Evolutionary conservation across 64 coral and sea anemone genomes (phyloP).

Genomic region (Trachythela sp.): DNA sequence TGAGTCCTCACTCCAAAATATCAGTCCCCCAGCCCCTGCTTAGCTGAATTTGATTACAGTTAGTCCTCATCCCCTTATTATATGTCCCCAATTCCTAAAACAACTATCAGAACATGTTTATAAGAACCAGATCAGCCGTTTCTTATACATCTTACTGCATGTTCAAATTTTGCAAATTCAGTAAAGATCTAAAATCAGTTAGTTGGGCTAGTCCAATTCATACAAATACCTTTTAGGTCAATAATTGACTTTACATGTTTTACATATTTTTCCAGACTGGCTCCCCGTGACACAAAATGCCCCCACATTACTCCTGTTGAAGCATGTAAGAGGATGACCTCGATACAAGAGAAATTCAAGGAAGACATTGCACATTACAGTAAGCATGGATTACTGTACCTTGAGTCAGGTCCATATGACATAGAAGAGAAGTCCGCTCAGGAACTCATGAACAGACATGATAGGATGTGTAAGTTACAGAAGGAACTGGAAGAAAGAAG

Average conservation of each 20-base stretch:
- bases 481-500: slow-evolving; percentile 61
- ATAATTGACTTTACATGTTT: neutral
- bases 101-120: no score
- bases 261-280: neutral
- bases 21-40: no score
- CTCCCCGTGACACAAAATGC: slow-evolving; percentile 31
- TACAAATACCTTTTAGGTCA: no score
- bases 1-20: no score
- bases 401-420: slow-evolving; percentile 83
- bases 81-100: no score
- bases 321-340: slow-evolving; percentile 44
- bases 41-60: no score
- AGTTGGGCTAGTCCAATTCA: no score
- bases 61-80: no score
- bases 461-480: slow-evolving; percentile 66
- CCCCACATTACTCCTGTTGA: slow-evolving; percentile 69
- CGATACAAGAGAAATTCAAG: slow-evolving; percentile 73
- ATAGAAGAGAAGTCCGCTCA: slow-evolving; percentile 83
- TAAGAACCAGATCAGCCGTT: no score
- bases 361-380: slow-evolving; percentile 96
- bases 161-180: no score
- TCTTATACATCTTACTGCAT: no score
- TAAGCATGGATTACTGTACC: slow-evolving; percentile 64
- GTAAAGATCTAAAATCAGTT: no score
- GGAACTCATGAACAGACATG: slow-evolving; percentile 82